A percentile compares a stretch with the other conserved stretches of the same genome.
These are phyloP conservation scores for Sylvicapra grimmia DNA, from an alignment of 2,113 vertebrate genomes.

Conservation along the genomic window DNA sequence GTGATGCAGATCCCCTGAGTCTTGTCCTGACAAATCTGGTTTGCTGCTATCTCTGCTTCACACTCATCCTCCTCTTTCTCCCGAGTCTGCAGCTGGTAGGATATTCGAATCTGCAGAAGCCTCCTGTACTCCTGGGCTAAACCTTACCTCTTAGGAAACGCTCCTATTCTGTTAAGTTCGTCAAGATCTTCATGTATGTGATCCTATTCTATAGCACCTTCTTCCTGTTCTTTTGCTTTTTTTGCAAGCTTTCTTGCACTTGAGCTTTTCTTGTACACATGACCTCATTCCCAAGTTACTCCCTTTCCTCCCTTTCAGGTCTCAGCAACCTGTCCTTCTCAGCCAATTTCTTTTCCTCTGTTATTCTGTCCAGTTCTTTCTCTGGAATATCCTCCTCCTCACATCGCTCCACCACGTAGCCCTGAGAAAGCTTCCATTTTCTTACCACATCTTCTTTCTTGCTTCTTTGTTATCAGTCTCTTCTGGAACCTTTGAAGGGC, in stretches of 20 bases:
- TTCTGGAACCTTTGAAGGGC: slow-evolving; percentile 55
- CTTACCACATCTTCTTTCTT: slow-evolving; percentile 73
- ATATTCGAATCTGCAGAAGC: slow-evolving; percentile 77
- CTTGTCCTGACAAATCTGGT: slow-evolving; percentile 73
- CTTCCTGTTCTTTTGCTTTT: background rate
- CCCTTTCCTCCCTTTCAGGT: slow-evolving; percentile 72
- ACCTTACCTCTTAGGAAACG: slow-evolving; percentile 64
- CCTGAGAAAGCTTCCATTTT: slow-evolving; percentile 78
- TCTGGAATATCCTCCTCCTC: slow-evolving; percentile 76
- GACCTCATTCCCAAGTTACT: slow-evolving; percentile 80
- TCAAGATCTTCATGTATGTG: background rate
- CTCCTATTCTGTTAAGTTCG: background rate
- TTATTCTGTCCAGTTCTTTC: slow-evolving; percentile 73
- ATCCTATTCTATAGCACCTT: background rate
- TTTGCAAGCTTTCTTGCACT: slow-evolving; percentile 75
- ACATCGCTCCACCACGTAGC: slow-evolving; percentile 76
- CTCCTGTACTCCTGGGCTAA: slow-evolving; percentile 65
- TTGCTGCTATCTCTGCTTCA: slow-evolving; percentile 49
- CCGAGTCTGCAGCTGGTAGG: slow-evolving; percentile 47
- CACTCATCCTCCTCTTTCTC: slow-evolving; percentile 65
- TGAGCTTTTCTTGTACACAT: slow-evolving; percentile 74
- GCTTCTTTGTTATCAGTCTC: slow-evolving; percentile 59
- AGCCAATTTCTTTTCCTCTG: slow-evolving; percentile 74
- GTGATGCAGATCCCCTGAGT: slow-evolving; percentile 69
- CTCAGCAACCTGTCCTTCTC: slow-evolving; percentile 66